Evolutionary conservation across 2,888 invertebrate genomes (phyloP).

Genomic region (Polymixis flavicincta): DNA sequence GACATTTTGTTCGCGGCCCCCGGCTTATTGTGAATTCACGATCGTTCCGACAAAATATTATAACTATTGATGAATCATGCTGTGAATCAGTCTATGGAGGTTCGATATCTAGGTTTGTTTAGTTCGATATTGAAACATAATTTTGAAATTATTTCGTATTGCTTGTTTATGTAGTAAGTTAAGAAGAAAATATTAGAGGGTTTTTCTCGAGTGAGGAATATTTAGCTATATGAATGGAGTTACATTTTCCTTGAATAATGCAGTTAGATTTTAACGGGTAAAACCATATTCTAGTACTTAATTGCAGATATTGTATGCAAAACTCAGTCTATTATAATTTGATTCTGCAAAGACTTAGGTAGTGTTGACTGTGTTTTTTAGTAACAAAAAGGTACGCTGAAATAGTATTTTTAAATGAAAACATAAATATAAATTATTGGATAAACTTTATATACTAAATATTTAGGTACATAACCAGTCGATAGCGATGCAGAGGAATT

Average conservation of each 20-base stretch:
- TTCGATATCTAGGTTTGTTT: slow-evolving; percentile 34
- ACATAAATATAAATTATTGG: neutral
- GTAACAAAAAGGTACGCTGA: neutral
- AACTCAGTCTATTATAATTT: neutral
- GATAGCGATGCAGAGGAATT: neutral
- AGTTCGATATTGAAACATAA: slow-evolving; percentile 1
- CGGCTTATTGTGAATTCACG: slow-evolving; percentile 62
- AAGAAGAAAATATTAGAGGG: slow-evolving; percentile 15
- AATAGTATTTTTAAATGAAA: neutral
- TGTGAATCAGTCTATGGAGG: slow-evolving; percentile 39
- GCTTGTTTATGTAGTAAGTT: neutral
- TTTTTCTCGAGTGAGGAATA: slow-evolving; percentile 7
- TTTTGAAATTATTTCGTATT: slow-evolving; percentile 12
- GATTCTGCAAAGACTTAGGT: neutral
- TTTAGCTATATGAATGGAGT: neutral
- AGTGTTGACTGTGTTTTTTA: neutral
- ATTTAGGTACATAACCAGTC: neutral
- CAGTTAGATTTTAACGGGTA: neutral
- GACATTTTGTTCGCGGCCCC: slow-evolving; percentile 71
- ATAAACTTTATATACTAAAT: neutral
- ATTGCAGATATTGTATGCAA: neutral
- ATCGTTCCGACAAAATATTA: slow-evolving; percentile 56
- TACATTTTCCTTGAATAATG: slow-evolving; percentile 31
- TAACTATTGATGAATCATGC: slow-evolving; percentile 59
- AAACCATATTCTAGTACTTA: neutral